Evolutionary conservation across 2,113 vertebrate genomes (phyloP).

Genomic region (Lophochroa leadbeateri): DNA sequence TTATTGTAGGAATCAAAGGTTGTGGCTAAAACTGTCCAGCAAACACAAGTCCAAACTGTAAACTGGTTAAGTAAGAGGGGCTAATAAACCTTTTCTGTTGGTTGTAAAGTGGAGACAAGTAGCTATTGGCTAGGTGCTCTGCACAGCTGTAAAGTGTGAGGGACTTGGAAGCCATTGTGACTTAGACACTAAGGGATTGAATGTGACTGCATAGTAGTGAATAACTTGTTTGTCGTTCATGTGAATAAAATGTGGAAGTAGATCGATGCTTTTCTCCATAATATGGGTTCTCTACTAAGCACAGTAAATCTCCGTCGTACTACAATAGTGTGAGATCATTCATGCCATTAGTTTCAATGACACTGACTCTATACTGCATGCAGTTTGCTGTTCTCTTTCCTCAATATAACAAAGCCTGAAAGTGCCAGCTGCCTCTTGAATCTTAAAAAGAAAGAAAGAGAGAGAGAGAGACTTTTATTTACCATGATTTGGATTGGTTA

Average conservation of each 20-base stretch:
- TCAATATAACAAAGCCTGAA: slow-evolving; percentile 63
- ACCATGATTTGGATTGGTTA: slow-evolving; percentile 61
- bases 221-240: slow-evolving; percentile 69
- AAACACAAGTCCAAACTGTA: slow-evolving; percentile 13
- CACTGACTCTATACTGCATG: slow-evolving; percentile 70
- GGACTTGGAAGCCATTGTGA: slow-evolving; percentile 61
- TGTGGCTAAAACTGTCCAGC: background rate
- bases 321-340: slow-evolving; percentile 70
- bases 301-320: slow-evolving; percentile 70
- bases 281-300: slow-evolving; percentile 69
- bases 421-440: slow-evolving; percentile 72
- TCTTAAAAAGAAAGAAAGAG: slow-evolving; percentile 59
- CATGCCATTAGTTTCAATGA: slow-evolving; percentile 74
- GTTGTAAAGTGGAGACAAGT: slow-evolving; percentile 37
- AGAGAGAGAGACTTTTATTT: slow-evolving; percentile 65
- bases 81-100: slow-evolving; percentile 50
- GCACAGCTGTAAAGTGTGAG: slow-evolving; percentile 64
- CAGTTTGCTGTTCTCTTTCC: slow-evolving; percentile 71
- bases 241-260: slow-evolving; percentile 74
- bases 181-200: slow-evolving; percentile 55
- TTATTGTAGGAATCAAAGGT: background rate
- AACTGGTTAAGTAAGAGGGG: slow-evolving; percentile 44
- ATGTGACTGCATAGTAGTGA: slow-evolving; percentile 54
- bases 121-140: slow-evolving; percentile 66
- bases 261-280: slow-evolving; percentile 72